phyloP scores from a whole-genome alignment of 2,113 vertebrate species.

The Pachyramphus minor region DNA sequence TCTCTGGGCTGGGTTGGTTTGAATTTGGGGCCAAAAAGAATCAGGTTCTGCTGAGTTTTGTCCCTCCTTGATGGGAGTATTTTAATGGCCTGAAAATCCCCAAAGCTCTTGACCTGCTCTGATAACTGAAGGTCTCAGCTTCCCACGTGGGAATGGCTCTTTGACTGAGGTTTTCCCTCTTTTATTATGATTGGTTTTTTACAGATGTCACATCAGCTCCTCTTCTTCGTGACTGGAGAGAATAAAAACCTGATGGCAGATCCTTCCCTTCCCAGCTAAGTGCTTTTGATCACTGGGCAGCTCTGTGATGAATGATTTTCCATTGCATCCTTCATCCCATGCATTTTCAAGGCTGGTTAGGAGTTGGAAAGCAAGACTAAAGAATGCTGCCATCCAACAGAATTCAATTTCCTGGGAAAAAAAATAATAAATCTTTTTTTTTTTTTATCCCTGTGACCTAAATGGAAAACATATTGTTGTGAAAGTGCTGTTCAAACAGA shows the following conservation, averaged over 20 bases:
- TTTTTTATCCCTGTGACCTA: constrained; percentile 8
- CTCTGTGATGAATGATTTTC: constrained; percentile 6
- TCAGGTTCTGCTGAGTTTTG: not conserved
- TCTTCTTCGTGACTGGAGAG: not conserved
- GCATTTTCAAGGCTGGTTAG: constrained; percentile 37
- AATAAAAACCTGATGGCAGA: not conserved
- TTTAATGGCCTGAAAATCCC: not conserved
- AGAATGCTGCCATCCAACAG: not conserved
- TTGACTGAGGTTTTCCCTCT: not conserved
- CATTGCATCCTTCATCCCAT: constrained; percentile 17
- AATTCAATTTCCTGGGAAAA: constrained; percentile 45
- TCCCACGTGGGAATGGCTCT: not conserved
- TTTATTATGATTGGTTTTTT: constrained; percentile 3
- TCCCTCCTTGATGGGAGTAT: not conserved
- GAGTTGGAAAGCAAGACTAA: constrained; percentile 24
- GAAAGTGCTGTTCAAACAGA: constrained; percentile 65
- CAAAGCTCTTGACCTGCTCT: not conserved
- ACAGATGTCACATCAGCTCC: not conserved
- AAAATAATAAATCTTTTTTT: not conserved
- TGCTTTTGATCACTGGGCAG: constrained; percentile 43
- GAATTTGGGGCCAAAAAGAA: not conserved
- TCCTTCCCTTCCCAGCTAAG: constrained; percentile 13
- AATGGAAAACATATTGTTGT: constrained; percentile 69
- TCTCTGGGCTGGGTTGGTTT: not conserved
- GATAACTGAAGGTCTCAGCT: not conserved